Evolutionary conservation across 2,113 vertebrate genomes (phyloP), one percentile per base, ranked within the genome.

Genomic region (Corythoichthys intestinalis): DNA sequence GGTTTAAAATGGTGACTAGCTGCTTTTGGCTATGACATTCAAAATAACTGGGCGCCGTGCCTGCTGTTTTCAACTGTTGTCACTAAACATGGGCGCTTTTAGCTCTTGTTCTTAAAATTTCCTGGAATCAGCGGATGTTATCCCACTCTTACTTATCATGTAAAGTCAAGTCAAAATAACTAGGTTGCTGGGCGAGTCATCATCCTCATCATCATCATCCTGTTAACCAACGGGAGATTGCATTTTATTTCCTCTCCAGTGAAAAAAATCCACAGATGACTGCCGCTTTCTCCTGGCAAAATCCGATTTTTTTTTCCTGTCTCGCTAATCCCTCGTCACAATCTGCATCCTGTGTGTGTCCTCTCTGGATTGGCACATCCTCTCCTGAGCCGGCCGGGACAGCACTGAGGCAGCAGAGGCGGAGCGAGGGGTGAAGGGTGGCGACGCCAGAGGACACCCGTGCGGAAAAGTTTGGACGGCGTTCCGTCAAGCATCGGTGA

Each of bases 251-350:
- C 78, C 68, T 73, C 41, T 52, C 4, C 57, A 34, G 13, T 39
- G 47, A 65, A 48, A 52, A 85, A 90, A 88, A 90, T 88, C 88
- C 93, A 93, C 88, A 87, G 78, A 87, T 91, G 92, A 92, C 85
- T 86, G 92, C 89, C 85, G 94, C 91, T 92, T 94, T 94, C 92
- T 92, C 93, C 87, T 80, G 84, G 90, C 90, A 91, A 95, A 97
- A 96, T 95, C 95, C 89, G 94, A 96, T 98, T 95, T 95, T 90
- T 93, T 35, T 11, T 20, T n/a, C 28, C 90, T 90, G 89, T 92
- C 91, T 89, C 90, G 83, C 91, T 98, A 97, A 98, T 97, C 96
- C 94, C 92, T 64, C 3, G 87, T 90, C 90, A 92, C 93, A 95
- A 95, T 98, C 96, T 95, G 94, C 34, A 87, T 62, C 70, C 63